Percentiles rank a stretch among this genome's conserved stretches.
These are phyloP conservation scores for Drosophila nebulosa DNA, from an alignment of 1,140 invertebrate species.

Conservation along the genomic window DNA sequence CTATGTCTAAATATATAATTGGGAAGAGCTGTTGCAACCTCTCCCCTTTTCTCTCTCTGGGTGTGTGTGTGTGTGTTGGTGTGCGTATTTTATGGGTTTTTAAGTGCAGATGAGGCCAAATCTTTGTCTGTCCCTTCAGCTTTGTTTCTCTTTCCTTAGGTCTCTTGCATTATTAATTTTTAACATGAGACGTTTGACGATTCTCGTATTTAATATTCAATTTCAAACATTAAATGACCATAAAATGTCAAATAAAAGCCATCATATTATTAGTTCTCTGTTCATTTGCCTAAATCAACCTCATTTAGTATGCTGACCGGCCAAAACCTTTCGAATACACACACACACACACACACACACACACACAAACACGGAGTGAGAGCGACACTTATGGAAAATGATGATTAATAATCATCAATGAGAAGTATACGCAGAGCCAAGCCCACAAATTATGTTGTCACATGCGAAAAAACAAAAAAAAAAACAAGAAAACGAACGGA, in stretches of 20 bases:
- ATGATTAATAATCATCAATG: constrained; percentile 61
- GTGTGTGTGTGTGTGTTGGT: constrained; percentile 35
- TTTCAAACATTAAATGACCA: constrained; percentile 58
- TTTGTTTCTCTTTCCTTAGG: not conserved
- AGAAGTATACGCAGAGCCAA: constrained; percentile 39
- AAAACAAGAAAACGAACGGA: not conserved
- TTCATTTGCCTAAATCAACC: constrained; percentile 56
- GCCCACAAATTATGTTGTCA: constrained; percentile 77
- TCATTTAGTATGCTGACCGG: constrained; percentile 65
- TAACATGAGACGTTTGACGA: constrained; percentile 33
- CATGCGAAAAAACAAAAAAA: constrained; percentile 52
- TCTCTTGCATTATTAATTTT: constrained; percentile 40
- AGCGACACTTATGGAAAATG: constrained; percentile 41
- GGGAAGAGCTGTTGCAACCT: constrained; percentile 47
- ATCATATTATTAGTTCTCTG: constrained; percentile 56
- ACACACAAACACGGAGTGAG: not conserved
- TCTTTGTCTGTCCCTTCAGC: not conserved
- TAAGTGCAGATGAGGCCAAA: constrained; percentile 48
- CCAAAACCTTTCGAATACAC: constrained; percentile 23
- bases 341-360: constrained; percentile 1
- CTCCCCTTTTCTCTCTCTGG: too few species aligned
- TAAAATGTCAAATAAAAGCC: constrained; percentile 72
- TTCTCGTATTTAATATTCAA: constrained; percentile 22
- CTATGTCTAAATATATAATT: constrained; percentile 41
- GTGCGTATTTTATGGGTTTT: constrained; percentile 56